These are phyloP conservation scores for Zygothrica quintamaculata DNA, from an alignment of 2,888 invertebrate species.

Conservation along the genomic window DNA sequence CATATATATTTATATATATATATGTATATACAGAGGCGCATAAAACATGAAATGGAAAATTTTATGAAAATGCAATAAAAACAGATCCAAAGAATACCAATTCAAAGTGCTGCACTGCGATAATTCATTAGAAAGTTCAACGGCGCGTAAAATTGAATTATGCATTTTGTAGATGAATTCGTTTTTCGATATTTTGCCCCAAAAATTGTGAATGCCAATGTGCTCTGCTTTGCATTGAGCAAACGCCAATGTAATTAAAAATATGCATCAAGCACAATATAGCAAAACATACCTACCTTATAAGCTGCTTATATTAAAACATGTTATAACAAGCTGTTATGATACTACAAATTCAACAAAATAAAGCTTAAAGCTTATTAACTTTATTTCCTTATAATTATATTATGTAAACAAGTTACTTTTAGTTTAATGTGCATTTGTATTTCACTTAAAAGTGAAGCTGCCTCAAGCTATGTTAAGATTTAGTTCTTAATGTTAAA, in stretches of 20 bases:
- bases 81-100: slow-evolving; percentile 28
- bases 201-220: slow-evolving; percentile 31
- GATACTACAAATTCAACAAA: too few species aligned
- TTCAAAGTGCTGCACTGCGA: slow-evolving; percentile 49
- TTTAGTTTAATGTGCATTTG: too few species aligned
- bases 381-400: too few species aligned
- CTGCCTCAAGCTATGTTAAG: too few species aligned
- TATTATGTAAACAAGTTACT: too few species aligned
- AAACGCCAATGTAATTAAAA: slow-evolving; percentile 49
- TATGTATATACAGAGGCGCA: slow-evolving; percentile 6
- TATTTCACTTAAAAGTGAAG: too few species aligned
- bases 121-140: slow-evolving; percentile 73
- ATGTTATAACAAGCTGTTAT: too few species aligned
- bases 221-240: slow-evolving; percentile 10
- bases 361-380: too few species aligned
- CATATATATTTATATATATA: slow-evolving; percentile 13
- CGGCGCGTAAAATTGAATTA: slow-evolving; percentile 77
- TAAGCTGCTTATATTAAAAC: too few species aligned
- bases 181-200: slow-evolving; percentile 54
- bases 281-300: too few species aligned
- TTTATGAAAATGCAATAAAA: slow-evolving; percentile 68
- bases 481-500: too few species aligned
- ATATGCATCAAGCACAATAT: slow-evolving; percentile 6
- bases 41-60: slow-evolving; percentile 52
- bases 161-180: slow-evolving; percentile 74